Percentiles rank a stretch among this genome's conserved stretches.
These are phyloP conservation scores for Pedionomus torquatus DNA, from an alignment of 2,113 vertebrate species.

Conservation along the genomic window DNA sequence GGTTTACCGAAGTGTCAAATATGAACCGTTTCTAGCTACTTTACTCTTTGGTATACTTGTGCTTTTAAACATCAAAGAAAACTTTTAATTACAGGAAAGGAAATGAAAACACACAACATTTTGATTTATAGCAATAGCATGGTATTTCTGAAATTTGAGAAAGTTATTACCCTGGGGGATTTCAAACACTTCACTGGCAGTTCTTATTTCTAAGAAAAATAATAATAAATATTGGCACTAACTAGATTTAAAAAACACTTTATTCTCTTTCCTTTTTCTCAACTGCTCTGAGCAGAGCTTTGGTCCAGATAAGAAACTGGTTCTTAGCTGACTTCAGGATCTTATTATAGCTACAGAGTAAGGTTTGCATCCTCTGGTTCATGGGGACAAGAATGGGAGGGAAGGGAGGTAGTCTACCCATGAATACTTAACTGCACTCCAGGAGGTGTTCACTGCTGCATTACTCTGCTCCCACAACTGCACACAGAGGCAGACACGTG, in stretches of 20 bases:
- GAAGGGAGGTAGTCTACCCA: not conserved
- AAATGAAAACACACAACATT: slow-evolving; percentile 7
- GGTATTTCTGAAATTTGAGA: not conserved
- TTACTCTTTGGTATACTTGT: not conserved
- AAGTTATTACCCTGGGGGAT: slow-evolving; percentile 2
- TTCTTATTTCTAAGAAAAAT: not conserved
- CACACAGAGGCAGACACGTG: not conserved
- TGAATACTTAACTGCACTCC: not conserved
- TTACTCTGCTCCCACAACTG: not conserved
- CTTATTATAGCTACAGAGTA: not conserved
- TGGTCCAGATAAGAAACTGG: not conserved
- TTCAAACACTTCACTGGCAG: slow-evolving; percentile 1
- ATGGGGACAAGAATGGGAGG: not conserved
- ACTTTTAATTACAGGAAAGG: slow-evolving; percentile 36
- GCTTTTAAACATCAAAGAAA: slow-evolving; percentile 18
- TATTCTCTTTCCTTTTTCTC: not conserved
- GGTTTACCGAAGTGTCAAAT: not conserved
- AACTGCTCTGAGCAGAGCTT: not conserved
- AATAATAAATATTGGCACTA: not conserved
- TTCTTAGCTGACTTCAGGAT: not conserved
- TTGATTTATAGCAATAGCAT: slow-evolving; percentile 32
- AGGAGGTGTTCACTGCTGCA: not conserved
- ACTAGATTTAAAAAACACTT: not conserved
- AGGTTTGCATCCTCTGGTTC: not conserved
- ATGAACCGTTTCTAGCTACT: not conserved